phyloP scores from a whole-genome alignment of 2,797 vertebrate species.

The Pelodytes ibericus region DNA sequence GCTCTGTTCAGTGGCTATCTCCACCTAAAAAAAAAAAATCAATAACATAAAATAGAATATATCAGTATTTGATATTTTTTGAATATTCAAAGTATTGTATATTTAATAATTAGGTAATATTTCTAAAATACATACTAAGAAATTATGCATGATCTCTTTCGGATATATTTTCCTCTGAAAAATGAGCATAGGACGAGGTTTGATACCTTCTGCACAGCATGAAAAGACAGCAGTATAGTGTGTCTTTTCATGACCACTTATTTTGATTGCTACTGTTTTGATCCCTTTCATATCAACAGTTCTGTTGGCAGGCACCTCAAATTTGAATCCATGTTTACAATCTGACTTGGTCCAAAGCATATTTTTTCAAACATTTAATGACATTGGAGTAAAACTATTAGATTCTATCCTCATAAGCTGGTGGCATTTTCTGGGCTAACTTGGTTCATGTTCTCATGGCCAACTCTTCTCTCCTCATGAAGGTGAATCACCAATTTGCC shows the following conservation, averaged over 20 bases:
- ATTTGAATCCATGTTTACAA: constrained; percentile 14
- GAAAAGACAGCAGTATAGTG: neutral
- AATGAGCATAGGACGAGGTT: neutral
- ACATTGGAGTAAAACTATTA: constrained; percentile 10
- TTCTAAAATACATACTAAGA: too few relatives aligned
- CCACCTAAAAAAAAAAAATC: too few relatives aligned
- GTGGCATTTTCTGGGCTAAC: neutral
- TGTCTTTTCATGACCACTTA: constrained; percentile 5
- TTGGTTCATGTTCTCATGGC: neutral
- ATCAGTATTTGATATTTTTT: too few relatives aligned
- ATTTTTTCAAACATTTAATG: constrained; percentile 5
- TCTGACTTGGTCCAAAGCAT: constrained; percentile 5
- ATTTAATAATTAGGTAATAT: too few relatives aligned
- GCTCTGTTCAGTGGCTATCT: too few relatives aligned
- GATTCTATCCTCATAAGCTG: constrained; percentile 1
- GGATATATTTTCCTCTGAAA: too few relatives aligned
- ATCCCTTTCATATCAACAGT: constrained; percentile 8
- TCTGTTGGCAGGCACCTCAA: constrained; percentile 5
- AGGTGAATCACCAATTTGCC: neutral
- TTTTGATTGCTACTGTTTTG: neutral
- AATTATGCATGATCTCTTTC: too few relatives aligned
- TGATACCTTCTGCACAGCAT: neutral
- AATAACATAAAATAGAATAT: too few relatives aligned
- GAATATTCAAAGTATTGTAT: too few relatives aligned
- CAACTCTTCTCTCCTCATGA: neutral